Evolutionary conservation across 2,113 vertebrate genomes (phyloP), one percentile per base, ranked within the genome.

Genomic region (Leptobrachium ailaonicum): DNA sequence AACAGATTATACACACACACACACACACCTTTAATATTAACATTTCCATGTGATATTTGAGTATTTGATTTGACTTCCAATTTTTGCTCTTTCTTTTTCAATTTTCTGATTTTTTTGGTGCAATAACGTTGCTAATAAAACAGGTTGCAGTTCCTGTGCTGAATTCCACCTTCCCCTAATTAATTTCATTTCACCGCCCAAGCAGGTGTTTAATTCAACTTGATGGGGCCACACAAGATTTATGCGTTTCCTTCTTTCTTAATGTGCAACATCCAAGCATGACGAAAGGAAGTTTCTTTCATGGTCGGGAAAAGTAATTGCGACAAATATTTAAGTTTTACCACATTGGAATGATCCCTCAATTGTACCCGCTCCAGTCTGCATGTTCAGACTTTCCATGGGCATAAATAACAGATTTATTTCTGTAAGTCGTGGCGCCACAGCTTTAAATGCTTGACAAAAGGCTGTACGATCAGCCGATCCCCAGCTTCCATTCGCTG

Each of bases 311-410:
- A 71, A 47, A 45, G 68, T 53, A 53, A 64, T 64, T 64, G 68
- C 42, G 32, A 40, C 7, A 53, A 71, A 47, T 71, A 20, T 44
- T 62, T 66, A 44, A 53, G 40, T 62, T 6, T 45, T 14, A 44
- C 40, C 40, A 53, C 44, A 50, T 71, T 40, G 9, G 56, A 3
- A 44, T 42, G 44, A 67, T 54, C 74, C 41, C 54, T 64, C 45
- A n/a, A 79, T 72, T 79, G 60, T 72, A 66, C 32, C 43, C 14
- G 60, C 32, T 72, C 58, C 69, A 66, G 20, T 6, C 9, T 41
- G n/a, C 69, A 10, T 72, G 77, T 72, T 72, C 77, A 79, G 42
- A 79, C 12, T 72, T 64, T 79, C 69, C 68, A 64, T 64, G 68
- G 56, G 20, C 56, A 41, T 60, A 63, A 71, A 62, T 40, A 40